These are phyloP conservation scores for Callimorpha dominula DNA, from an alignment of 2,888 invertebrate genomes.

Conservation along the genomic window DNA sequence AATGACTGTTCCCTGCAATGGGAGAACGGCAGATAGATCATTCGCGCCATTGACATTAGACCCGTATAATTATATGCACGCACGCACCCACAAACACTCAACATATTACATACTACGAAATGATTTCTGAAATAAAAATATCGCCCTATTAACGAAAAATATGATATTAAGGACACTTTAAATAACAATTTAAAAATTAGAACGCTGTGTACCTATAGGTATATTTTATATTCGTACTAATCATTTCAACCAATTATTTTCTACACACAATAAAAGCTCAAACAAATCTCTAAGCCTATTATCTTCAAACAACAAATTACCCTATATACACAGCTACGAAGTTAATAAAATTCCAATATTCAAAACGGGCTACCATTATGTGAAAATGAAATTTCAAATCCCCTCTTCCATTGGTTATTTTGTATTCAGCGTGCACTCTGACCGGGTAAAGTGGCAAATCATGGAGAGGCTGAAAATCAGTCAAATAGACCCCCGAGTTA, in stretches of 20 bases:
- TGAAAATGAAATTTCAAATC: slow-evolving; percentile 83
- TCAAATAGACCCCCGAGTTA: slow-evolving; percentile 85
- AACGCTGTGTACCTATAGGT: too few species aligned
- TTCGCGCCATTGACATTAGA: too few species aligned
- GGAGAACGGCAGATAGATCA: too few species aligned
- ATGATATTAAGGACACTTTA: too few species aligned
- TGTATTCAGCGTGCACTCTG: slow-evolving; percentile 78
- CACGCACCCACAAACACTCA: neutral
- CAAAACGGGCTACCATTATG: slow-evolving; percentile 76
- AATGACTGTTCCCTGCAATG: too few species aligned
- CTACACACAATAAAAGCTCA: slow-evolving; percentile 21
- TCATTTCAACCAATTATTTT: neutral
- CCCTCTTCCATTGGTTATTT: slow-evolving; percentile 73
- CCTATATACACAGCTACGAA: slow-evolving; percentile 38
- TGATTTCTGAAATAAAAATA: too few species aligned
- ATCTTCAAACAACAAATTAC: slow-evolving; percentile 45
- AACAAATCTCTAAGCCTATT: slow-evolving; percentile 48
- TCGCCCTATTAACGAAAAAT: too few species aligned
- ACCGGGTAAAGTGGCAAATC: slow-evolving; percentile 87
- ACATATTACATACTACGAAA: neutral
- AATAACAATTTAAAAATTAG: too few species aligned
- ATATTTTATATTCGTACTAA: too few species aligned
- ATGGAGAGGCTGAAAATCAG: slow-evolving; percentile 86
- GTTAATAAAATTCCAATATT: slow-evolving; percentile 74
- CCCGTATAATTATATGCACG: too few species aligned